A percentile compares a stretch with the other conserved stretches of the same genome.
Conservation (phyloP, 2,888 invertebrate species). For the Pandemis cinnamomeana region DNA sequence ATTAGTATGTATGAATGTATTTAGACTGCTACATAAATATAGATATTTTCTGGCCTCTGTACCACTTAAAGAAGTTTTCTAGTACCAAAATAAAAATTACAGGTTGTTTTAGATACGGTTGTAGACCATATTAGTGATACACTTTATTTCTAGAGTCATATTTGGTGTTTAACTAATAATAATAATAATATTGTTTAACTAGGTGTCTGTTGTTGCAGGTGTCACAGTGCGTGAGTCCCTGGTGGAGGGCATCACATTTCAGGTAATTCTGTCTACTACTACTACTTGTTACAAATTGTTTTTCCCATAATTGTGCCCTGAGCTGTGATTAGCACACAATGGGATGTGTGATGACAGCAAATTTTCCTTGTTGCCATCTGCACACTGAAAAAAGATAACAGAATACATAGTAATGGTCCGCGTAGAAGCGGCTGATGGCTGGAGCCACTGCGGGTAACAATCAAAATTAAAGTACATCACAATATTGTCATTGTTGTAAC, state of each 20-base stretch:
- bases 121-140: background rate
- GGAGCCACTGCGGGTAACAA: too few species aligned
- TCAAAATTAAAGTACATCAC: too few species aligned
- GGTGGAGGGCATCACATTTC: slow-evolving; percentile 74
- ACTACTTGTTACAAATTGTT: background rate
- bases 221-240: slow-evolving; percentile 72
- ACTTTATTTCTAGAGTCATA: background rate
- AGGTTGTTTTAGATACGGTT: background rate
- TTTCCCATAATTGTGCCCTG: slow-evolving; percentile 22
- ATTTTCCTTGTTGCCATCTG: background rate
- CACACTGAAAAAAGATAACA: background rate
- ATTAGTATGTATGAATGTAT: too few species aligned
- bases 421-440: too few species aligned
- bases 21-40: too few species aligned
- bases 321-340: slow-evolving; percentile 3
- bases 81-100: too few species aligned
- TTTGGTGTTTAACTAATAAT: background rate
- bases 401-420: too few species aligned
- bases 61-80: too few species aligned
- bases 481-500: too few species aligned
- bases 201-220: slow-evolving; percentile 60
- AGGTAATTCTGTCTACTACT: slow-evolving; percentile 56
- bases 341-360: background rate
- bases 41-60: too few species aligned
- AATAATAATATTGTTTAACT: background rate